phyloP scores from a whole-genome alignment of 2,797 vertebrate species.

The Poeciliopsis turneri region DNA sequence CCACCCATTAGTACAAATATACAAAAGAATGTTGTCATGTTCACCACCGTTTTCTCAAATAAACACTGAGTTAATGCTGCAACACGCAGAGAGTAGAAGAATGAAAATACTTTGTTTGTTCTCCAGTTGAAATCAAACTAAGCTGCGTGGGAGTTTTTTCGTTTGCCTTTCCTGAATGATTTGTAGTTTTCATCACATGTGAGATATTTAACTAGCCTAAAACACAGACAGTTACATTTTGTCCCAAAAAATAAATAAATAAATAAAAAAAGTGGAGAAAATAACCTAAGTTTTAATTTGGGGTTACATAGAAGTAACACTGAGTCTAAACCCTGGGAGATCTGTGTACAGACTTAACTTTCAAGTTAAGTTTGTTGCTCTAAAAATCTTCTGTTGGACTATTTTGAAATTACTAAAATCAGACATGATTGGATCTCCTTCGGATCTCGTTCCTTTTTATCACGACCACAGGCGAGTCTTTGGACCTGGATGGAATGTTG shows the following conservation, averaged over 20 bases:
- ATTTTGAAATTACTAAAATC: neutral
- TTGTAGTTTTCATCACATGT: neutral
- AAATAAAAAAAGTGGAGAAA: neutral
- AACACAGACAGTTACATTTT: neutral
- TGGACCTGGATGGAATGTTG: neutral
- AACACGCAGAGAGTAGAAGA: neutral
- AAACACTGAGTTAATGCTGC: neutral
- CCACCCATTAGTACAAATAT: neutral
- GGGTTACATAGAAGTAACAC: slow-evolving; percentile 11
- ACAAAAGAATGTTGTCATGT: neutral
- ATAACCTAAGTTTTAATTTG: neutral
- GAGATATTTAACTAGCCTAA: neutral
- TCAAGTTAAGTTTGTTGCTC: neutral
- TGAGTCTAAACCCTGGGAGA: neutral
- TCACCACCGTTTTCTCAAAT: too few relatives aligned
- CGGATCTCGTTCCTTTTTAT: neutral
- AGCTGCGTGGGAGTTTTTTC: neutral
- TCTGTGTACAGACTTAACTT: neutral
- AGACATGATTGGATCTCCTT: neutral
- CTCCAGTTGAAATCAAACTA: neutral
- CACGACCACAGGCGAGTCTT: neutral
- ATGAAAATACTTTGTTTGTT: neutral
- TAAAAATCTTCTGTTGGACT: neutral
- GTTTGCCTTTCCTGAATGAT: neutral
- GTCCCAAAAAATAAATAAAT: neutral